These are phyloP conservation scores for Ginglymostoma cirratum DNA, from an alignment of 2,113 vertebrate genomes.

Conservation along the genomic window DNA sequence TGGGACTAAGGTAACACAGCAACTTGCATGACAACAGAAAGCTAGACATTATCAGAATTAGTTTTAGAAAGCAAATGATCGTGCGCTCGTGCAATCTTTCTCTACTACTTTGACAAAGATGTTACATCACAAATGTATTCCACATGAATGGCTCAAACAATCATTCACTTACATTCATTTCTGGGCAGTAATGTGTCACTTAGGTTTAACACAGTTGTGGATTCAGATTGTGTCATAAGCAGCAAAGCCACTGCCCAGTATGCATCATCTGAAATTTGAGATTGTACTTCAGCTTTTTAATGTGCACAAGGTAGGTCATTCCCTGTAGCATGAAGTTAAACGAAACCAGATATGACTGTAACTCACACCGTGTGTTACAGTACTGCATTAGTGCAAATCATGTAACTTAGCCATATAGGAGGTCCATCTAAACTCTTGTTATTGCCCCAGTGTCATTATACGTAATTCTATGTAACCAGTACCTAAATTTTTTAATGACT, in stretches of 20 bases:
- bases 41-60: neutral
- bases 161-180: neutral
- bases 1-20: neutral
- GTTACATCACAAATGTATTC: neutral
- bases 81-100: neutral
- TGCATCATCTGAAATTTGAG: neutral
- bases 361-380: neutral
- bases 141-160: neutral
- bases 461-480: neutral
- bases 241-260: neutral
- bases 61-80: neutral
- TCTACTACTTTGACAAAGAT: neutral
- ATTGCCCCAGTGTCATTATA: neutral
- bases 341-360: neutral
- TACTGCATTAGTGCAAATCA: neutral
- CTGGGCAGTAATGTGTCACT: neutral
- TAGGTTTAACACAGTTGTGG: neutral
- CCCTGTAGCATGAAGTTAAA: conserved; percentile 7
- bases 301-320: neutral
- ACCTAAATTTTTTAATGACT: neutral
- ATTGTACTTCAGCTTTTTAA: neutral
- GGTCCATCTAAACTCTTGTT: neutral
- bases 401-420: neutral
- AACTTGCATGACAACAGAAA: neutral
- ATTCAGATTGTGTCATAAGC: neutral